A percentile compares a stretch with the other conserved stretches of the same genome.
These are phyloP conservation scores for Dioctria linearis DNA, from an alignment of 2,888 invertebrate species.

Conservation along the genomic window DNA sequence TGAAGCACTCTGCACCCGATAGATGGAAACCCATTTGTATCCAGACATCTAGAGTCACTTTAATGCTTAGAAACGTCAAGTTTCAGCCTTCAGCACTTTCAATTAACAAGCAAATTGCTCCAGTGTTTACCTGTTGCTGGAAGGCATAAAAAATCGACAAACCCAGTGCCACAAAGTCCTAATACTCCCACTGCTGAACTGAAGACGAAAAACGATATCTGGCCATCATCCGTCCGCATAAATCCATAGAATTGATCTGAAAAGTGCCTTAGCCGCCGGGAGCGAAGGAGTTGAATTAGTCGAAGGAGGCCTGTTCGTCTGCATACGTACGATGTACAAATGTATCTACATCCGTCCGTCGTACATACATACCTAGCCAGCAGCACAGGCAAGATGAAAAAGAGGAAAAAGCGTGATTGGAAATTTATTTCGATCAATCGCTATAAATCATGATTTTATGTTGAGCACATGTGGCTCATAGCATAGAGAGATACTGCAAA, in stretches of 20 bases:
- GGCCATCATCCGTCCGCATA: not conserved
- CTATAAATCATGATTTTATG: constrained; percentile 52
- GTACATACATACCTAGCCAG: too few species aligned
- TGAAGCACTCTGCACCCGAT: too few species aligned
- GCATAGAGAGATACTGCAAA: not conserved
- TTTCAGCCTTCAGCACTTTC: constrained; percentile 37
- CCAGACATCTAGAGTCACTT: not conserved
- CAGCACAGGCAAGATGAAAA: not conserved
- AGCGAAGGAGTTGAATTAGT: constrained; percentile 13
- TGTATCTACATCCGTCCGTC: not conserved
- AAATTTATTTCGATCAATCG: constrained; percentile 53
- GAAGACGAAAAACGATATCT: too few species aligned
- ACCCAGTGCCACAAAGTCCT: constrained; percentile 7
- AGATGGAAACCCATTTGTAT: too few species aligned
- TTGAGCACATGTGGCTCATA: constrained; percentile 44
- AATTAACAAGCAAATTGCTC: constrained; percentile 40
- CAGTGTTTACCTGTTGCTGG: constrained; percentile 45
- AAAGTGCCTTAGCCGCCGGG: constrained; percentile 10
- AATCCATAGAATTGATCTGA: constrained; percentile 25
- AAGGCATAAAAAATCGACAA: constrained; percentile 23
- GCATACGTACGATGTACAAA: not conserved
- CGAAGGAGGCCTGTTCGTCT: not conserved
- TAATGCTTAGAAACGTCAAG: constrained; percentile 2
- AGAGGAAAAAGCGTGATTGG: constrained; percentile 49
- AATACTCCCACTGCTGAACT: constrained; percentile 11